Base-by-base conservation (phyloP, 1,140 invertebrate species). In the Drosophila sturtevanti region DNA sequence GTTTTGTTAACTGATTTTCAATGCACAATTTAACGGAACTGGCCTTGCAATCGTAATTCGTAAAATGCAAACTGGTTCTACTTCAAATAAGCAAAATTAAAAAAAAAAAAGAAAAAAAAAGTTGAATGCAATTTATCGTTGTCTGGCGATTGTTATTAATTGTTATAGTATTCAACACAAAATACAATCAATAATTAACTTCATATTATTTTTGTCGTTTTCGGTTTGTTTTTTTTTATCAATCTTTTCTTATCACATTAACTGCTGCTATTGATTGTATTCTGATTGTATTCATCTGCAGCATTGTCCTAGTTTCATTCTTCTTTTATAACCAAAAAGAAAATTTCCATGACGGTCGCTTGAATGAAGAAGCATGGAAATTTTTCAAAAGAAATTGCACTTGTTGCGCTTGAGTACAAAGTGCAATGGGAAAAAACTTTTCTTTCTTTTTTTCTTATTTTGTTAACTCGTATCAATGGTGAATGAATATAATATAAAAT, bases 11-110 rank as follows among this genome's bases (percentile, higher is more conserved):
- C 82, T 82, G 79, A 82, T 87, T 87, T 79, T 58, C 71, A 74
- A 78, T 78, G 75, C 70, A 73, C 76, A 75, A 51, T 72, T 63
- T 61, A 37, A 77, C 85, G 84, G 84, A 87, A 87, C 80, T 87
- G 67, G 72, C 84, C 84, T 87, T 79, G 84, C 70, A 69, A 55
- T 72, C 56, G 70, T 37, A 60, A 72, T 34, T 34, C 22, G 56
- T 74, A 38, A 24, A 31, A 34, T 54, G n/a, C 22, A 55, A 61
- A 79, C 78, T 80, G 65, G 72, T 71, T 76, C 58, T 27, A 65
- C 63, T 80, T 80, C 27, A 70, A 84, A 65, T 48, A 11, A 54
- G 60, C 64, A 68, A 60, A 63, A 63, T 38, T 11, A 11, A 18
- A 22, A 38, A 38, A 70, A 84, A 65, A 48, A 11, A 54, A 67